A percentile compares a stretch with the other conserved stretches of the same genome.
These are phyloP conservation scores for Halisarca cf. caerulea DNA, from an alignment of 37 sponge, comb jelly and placozoan genomes.

Conservation along the genomic window DNA sequence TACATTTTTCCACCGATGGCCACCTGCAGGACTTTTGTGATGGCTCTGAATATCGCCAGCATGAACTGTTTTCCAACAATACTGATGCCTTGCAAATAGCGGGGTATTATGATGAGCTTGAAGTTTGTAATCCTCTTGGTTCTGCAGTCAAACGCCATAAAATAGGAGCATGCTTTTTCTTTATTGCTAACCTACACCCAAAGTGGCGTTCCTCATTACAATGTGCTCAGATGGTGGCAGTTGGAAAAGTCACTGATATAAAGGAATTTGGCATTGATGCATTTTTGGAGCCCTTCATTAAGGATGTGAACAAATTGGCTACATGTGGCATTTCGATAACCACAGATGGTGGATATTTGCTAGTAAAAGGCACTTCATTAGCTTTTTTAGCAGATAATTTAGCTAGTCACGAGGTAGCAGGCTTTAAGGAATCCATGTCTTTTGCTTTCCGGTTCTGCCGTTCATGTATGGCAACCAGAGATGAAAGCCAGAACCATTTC, in stretches of 20 bases:
- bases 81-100: no score
- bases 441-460: constrained; percentile 24
- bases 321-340: constrained; percentile 3
- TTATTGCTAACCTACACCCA: constrained; percentile 42
- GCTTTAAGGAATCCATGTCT: constrained; percentile 30
- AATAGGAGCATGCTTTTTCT: no score
- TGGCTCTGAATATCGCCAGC: not conserved
- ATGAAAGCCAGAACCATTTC: not conserved
- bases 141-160: constrained; percentile 28
- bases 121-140: constrained; percentile 51
- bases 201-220: constrained; percentile 27
- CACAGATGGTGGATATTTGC: not conserved
- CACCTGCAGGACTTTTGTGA: no score
- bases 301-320: constrained; percentile 19
- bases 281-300: constrained; percentile 24
- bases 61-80: not conserved
- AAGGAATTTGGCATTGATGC: constrained; percentile 32
- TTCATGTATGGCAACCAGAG: constrained; percentile 31
- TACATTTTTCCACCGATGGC: no score
- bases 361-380: no score
- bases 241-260: constrained; percentile 25
- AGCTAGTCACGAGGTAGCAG: not conserved
- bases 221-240: not conserved
- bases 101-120: constrained; percentile 37
- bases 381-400: not conserved